These are phyloP conservation scores for Macquaria ambigua DNA, from an alignment of 2,113 vertebrate genomes.

Conservation along the genomic window DNA sequence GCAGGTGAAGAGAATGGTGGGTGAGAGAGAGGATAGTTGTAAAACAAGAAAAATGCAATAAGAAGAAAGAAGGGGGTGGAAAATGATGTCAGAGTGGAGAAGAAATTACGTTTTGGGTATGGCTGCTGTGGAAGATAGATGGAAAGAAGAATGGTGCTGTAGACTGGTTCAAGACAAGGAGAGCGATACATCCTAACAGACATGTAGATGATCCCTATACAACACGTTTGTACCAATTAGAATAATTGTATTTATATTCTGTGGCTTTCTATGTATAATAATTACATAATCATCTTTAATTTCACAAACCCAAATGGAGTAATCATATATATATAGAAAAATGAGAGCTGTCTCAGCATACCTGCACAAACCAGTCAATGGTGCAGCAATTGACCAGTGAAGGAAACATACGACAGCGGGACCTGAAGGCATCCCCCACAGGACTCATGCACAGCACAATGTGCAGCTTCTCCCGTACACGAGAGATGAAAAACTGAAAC, in stretches of 20 bases:
- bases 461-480: constrained; percentile 89
- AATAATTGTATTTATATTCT: neutral
- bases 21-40: neutral
- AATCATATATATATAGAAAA: neutral
- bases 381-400: constrained; percentile 91
- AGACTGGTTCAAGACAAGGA: neutral
- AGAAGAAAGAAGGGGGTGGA: neutral
- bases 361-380: constrained; percentile 92
- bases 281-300: neutral
- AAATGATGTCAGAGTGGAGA: neutral
- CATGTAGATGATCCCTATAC: neutral
- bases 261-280: neutral
- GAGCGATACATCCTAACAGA: neutral
- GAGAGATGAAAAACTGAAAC: constrained; percentile 89
- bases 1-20: neutral
- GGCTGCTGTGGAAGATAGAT: neutral
- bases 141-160: neutral
- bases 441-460: constrained; percentile 91
- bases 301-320: neutral
- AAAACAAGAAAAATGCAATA: neutral
- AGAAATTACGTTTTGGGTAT: neutral
- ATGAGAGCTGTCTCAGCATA: constrained; percentile 51
- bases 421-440: constrained; percentile 88
- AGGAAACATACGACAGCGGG: constrained; percentile 90
- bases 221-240: neutral